Base-by-base conservation (phyloP, 2,888 invertebrate genomes). In the Geophilus truncorum region DNA sequence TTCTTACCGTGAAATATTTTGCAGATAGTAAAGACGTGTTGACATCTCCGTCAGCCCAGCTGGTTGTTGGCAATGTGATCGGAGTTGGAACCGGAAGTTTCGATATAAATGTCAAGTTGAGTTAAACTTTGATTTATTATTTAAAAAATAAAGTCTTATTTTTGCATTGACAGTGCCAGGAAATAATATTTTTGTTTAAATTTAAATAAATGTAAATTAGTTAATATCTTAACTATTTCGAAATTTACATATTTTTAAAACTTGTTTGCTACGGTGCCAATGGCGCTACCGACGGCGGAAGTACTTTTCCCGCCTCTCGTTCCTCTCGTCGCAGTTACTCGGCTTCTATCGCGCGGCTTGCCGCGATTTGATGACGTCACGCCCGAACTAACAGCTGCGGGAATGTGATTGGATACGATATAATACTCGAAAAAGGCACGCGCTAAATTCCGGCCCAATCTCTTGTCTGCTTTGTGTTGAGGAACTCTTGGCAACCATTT, bases 1-100 rank as follows among this genome's bases (percentile, higher is more conserved):
- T 18, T 15, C 9, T 78, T 78, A 36, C 45, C 25, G 40, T 51
- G n/a, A 18, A n/a, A n/a, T n/a, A 40, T 21, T 25, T 91, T 86
- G 86, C 89, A 90, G 92, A 93, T 0, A 92, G 92, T 85, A 87
- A 87, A 40, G 98, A 98, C 87, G 89, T 90, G 82, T 88, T 98
- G 23, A 88, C 90, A 34, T 95, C 95, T 15, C 95, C 97, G 0
- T 96, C 97, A 0, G 92, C 95, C 85, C 91, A 95, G 82, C 87
- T 98, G 3, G 94, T 97, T 90, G 86, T 95, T 5, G 98, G 98
- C 0, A 92, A 93, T 85, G 93, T 94, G 0, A 92, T 94, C 80
- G 90, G 90, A 82, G 90, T 90, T 78, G 98, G 98, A 0, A 97
- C 97, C 0, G 97, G 97, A 0, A 87, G 90, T 0, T 94, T 95